Evolutionary conservation across 30 jellyfish, hydroid and myxozoan genomes (phyloP).

Genomic region (Pelagia noctiluca): DNA sequence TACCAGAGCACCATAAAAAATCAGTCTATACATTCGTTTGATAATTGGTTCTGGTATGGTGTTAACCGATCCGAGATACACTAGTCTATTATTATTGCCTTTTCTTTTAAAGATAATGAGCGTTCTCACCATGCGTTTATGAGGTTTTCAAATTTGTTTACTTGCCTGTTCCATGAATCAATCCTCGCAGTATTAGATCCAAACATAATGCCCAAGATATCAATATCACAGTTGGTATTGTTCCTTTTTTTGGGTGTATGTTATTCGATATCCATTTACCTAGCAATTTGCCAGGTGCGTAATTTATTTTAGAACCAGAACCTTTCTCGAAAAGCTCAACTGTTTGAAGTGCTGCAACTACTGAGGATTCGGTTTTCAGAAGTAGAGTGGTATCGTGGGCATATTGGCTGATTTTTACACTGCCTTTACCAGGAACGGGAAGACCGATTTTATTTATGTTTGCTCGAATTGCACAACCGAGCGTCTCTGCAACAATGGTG

Average conservation of each 20-base stretch:
- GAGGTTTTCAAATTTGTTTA: background rate
- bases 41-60: background rate
- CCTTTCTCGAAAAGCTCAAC: conserved; percentile 1
- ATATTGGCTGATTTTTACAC: conserved; percentile 20
- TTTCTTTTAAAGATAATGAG: conserved; percentile 14
- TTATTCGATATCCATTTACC: conserved; percentile 2
- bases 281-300: background rate
- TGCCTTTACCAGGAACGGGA: conserved; percentile 22
- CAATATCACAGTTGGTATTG: background rate
- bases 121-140: conserved; percentile 9
- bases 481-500: conserved; percentile 27
- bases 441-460: conserved; percentile 12
- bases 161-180: background rate
- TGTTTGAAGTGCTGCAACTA: background rate
- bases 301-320: conserved; percentile 23
- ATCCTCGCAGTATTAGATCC: background rate
- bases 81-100: background rate
- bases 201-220: conserved; percentile 4
- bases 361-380: conserved; percentile 10
- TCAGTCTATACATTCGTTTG: background rate
- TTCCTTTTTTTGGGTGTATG: background rate
- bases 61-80: background rate
- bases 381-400: conserved; percentile 51
- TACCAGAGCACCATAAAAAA: background rate
- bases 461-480: no score